A percentile compares a stretch with the other conserved stretches of the same genome.
Conservation (phyloP, 2,113 vertebrate species). For the Erythrolamprus reginae region DNA sequence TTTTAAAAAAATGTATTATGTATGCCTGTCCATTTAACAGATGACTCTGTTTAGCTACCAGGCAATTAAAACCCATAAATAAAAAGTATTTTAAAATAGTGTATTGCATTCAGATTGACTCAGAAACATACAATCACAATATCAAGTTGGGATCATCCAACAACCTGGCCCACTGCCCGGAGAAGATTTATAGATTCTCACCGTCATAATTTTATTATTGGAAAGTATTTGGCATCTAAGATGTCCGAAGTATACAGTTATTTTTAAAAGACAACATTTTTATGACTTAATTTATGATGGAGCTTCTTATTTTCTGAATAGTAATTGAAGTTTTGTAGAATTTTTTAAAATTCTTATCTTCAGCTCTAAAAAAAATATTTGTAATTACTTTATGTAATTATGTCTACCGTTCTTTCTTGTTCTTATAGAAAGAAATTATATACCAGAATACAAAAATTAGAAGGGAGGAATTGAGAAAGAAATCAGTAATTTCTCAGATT, state of each 20-base stretch:
- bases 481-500: background rate
- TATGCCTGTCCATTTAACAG: background rate
- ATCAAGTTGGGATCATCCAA: background rate
- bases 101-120: background rate
- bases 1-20: background rate
- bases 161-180: background rate
- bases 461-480: background rate
- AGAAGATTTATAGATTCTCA: background rate
- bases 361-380: background rate
- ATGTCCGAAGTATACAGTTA: background rate
- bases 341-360: background rate
- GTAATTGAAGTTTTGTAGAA: background rate
- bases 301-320: background rate
- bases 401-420: background rate
- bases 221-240: background rate
- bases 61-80: background rate
- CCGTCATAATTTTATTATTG: background rate
- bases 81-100: background rate
- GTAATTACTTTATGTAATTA: background rate
- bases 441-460: background rate
- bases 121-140: background rate
- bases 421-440: background rate
- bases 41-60: background rate
- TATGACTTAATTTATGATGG: background rate
- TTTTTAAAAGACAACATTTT: background rate